These are phyloP conservation scores for Chaetodon auriga DNA, from an alignment of 2,113 vertebrate genomes.

Conservation along the genomic window DNA sequence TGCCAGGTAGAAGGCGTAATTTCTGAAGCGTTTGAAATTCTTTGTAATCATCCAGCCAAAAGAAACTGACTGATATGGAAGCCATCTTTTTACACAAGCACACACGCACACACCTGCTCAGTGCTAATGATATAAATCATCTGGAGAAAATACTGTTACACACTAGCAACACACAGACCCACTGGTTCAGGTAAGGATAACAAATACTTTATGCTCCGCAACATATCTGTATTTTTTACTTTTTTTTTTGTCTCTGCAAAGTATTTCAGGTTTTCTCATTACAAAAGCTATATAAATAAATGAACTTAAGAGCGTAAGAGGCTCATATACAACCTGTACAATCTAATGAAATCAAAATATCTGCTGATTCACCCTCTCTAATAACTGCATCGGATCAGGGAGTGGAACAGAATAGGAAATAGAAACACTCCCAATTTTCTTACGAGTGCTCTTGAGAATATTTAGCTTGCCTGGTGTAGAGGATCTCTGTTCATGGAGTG, in stretches of 20 bases:
- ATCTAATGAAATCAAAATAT: slow-evolving; percentile 42
- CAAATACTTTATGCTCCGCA: too few species aligned
- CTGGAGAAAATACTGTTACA: not conserved
- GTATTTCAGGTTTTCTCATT: not conserved
- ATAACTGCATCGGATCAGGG: slow-evolving; percentile 36
- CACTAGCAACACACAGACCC: not conserved
- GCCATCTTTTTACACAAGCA: not conserved
- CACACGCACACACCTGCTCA: not conserved
- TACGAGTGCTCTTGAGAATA: slow-evolving; percentile 50
- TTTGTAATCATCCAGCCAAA: slow-evolving; percentile 22
- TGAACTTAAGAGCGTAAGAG: not conserved
- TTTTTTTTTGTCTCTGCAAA: not conserved
- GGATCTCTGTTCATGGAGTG: slow-evolving; percentile 48
- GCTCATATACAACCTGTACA: slow-evolving; percentile 11
- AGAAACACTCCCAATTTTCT: slow-evolving; percentile 48
- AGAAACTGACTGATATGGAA: slow-evolving; percentile 19
- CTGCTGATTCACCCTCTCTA: slow-evolving; percentile 23
- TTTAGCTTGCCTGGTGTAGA: slow-evolving; percentile 48
- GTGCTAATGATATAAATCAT: not conserved
- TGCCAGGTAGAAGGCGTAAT: slow-evolving; percentile 5
- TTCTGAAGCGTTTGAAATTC: slow-evolving; percentile 13
- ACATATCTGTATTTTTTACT: not conserved
- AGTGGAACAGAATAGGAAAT: slow-evolving; percentile 24
- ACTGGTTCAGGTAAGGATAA: not conserved
- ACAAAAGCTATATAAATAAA: slow-evolving; percentile 7